phyloP scores from a whole-genome alignment of 2,888 invertebrate genomes.

The Argyra leucocephala region DNA sequence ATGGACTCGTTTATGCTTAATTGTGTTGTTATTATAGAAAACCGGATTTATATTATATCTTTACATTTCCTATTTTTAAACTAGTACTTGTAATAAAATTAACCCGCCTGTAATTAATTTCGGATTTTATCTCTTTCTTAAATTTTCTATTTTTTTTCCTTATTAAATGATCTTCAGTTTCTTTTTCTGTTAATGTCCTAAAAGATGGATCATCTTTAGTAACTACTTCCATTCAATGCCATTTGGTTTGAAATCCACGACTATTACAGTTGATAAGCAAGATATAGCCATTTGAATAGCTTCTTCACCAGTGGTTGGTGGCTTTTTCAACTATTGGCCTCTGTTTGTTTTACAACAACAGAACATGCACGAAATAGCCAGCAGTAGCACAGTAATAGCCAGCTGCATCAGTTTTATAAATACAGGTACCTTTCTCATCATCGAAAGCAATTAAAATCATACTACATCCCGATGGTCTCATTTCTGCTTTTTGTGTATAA shows the following conservation, averaged over 20 bases:
- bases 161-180: conserved; percentile 82
- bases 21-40: no score
- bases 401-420: conserved; percentile 97
- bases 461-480: conserved; percentile 92
- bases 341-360: conserved; percentile 92
- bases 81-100: no score
- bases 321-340: conserved; percentile 93
- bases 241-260: conserved; percentile 92
- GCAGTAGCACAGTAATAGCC: conserved; percentile 97
- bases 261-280: conserved; percentile 84
- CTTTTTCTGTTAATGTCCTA: conserved; percentile 68
- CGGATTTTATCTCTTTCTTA: no score
- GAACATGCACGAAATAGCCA: conserved; percentile 88
- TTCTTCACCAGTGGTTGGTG: conserved; percentile 69
- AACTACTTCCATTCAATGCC: conserved; percentile 95
- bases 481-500: conserved; percentile 98
- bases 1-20: no score
- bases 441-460: conserved; percentile 93
- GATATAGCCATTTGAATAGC: conserved; percentile 85
- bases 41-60: no score
- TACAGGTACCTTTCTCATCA: conserved; percentile 74
- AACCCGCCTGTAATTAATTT: no score
- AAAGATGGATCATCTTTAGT: conserved; percentile 62
- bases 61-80: no score
- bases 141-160: no score